These are phyloP conservation scores for Passer montanus DNA, from an alignment of 2,113 vertebrate species.

Conservation along the genomic window DNA sequence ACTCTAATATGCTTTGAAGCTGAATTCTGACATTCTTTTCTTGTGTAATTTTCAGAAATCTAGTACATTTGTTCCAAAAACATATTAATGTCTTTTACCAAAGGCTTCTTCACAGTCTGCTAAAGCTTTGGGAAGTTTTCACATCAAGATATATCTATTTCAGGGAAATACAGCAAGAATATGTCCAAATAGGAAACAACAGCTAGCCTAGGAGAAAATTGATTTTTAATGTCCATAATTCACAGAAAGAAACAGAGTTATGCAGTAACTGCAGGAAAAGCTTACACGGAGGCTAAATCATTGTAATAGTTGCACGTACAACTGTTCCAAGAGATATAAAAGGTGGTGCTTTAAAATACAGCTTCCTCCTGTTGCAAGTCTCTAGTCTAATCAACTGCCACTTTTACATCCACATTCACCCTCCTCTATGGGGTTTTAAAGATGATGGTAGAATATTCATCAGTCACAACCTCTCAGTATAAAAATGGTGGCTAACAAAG, in stretches of 20 bases:
- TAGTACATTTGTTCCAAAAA: background rate
- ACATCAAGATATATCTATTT: background rate
- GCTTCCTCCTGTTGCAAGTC: background rate
- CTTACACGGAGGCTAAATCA: slow-evolving; percentile 9
- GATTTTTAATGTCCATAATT: background rate
- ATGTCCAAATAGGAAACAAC: background rate
- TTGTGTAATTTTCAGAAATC: background rate
- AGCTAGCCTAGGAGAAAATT: background rate
- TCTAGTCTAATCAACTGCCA: background rate
- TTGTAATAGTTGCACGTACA: background rate
- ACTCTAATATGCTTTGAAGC: background rate
- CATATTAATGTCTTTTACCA: background rate
- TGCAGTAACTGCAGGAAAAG: background rate
- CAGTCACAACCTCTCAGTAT: background rate
- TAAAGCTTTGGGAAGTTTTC: background rate
- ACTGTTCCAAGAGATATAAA: background rate
- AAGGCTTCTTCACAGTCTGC: background rate
- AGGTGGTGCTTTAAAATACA: background rate
- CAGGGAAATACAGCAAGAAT: background rate
- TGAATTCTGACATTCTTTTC: background rate
- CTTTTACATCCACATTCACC: background rate
- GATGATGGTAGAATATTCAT: background rate
- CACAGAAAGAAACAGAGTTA: background rate
- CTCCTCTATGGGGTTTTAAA: background rate
- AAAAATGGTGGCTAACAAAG: background rate